Conservation (phyloP, 64 coral and sea anemone genomes). For the Trachythela sp. region DNA sequence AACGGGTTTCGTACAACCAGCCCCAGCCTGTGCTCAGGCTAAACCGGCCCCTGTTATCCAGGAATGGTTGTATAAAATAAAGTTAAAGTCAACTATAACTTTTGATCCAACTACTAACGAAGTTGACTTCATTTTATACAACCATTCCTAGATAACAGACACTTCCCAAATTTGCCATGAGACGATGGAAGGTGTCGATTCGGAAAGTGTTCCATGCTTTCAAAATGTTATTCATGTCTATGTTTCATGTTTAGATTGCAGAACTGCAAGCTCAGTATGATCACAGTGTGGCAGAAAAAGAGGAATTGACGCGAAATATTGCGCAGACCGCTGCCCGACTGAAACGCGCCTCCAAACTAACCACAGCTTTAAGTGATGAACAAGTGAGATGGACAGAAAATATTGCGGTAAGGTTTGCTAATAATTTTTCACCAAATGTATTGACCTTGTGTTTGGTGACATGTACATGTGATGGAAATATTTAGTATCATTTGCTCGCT, state of each 20-base stretch:
- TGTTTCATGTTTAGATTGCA: conserved; percentile 59
- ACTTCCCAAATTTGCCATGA: no score
- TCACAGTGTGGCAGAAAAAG: conserved; percentile 89
- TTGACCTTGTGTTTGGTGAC: no score
- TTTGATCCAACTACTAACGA: no score
- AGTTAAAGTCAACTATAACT: background rate
- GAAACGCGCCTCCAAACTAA: conserved; percentile 92
- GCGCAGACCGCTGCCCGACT: conserved; percentile 88
- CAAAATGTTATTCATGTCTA: background rate
- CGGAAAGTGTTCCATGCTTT: no score
- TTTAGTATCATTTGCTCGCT: no score
- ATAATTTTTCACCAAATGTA: no score
- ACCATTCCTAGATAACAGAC: no score
- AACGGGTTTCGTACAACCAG: no score
- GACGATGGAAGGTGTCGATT: no score
- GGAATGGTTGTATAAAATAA: background rate
- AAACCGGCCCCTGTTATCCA: no score
- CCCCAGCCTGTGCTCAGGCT: no score
- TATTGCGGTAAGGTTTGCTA: conserved; percentile 66
- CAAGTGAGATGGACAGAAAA: conserved; percentile 98
- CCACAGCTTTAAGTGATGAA: conserved; percentile 92
- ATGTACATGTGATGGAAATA: no score
- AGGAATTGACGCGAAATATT: conserved; percentile 90
- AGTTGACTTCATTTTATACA: background rate
- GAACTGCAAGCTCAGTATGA: conserved; percentile 88